Evolutionary conservation across 2,113 vertebrate genomes (phyloP).

Genomic region (Varanus komodoensis): DNA sequence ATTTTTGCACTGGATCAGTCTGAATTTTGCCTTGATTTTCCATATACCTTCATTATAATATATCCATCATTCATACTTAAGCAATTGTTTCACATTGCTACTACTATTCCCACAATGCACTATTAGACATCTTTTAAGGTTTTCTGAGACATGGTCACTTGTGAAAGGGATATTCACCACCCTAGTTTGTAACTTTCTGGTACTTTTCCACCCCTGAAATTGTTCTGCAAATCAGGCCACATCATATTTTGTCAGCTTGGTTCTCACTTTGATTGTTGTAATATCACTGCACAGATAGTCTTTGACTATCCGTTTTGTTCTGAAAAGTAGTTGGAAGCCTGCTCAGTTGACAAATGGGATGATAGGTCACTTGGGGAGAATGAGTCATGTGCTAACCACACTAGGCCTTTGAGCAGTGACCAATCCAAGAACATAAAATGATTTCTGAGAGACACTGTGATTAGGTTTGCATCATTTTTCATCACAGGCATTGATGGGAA

Average conservation of each 20-base stretch:
- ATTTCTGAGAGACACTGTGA: constrained; percentile 2
- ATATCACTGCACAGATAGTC: background rate
- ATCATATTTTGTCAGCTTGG: background rate
- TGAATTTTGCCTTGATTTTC: too few relatives aligned
- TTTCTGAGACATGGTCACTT: background rate
- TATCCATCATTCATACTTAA: too few relatives aligned
- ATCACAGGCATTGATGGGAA: constrained; percentile 23
- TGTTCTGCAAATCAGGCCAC: background rate
- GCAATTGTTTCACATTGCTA: too few relatives aligned
- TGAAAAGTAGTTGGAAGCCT: background rate
- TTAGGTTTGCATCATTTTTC: constrained; percentile 31
- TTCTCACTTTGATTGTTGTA: background rate
- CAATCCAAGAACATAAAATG: constrained; percentile 17
- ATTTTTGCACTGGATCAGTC: too few relatives aligned
- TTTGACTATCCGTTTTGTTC: background rate
- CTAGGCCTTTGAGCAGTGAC: background rate
- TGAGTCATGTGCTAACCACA: background rate
- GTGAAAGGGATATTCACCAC: background rate
- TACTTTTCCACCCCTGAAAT: background rate
- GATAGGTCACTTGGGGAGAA: background rate
- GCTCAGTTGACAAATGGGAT: constrained; percentile 15
- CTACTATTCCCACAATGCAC: too few relatives aligned
- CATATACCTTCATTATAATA: too few relatives aligned
- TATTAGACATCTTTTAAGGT: background rate
- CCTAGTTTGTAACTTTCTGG: background rate